phyloP scores from a whole-genome alignment of 1,140 invertebrate species.

The Lanistes nyassanus region DNA sequence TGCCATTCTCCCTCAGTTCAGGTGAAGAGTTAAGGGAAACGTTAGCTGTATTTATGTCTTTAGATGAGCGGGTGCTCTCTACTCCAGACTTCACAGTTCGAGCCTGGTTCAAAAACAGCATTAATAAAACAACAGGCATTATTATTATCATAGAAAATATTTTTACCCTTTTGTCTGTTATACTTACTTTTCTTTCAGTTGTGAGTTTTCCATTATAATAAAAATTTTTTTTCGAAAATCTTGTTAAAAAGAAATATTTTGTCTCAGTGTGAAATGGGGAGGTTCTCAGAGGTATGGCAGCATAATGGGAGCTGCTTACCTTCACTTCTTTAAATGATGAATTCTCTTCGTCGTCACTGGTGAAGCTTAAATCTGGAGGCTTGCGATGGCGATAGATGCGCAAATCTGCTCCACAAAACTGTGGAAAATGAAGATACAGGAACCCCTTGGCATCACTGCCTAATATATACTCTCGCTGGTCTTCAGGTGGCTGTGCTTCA shows the following conservation, averaged over 20 bases:
- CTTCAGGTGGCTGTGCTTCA: conserved; percentile 51
- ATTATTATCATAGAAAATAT: too few relatives aligned
- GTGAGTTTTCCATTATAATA: background rate
- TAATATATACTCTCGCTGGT: conserved; percentile 65
- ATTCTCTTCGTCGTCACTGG: conserved; percentile 24
- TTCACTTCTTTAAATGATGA: conserved; percentile 18
- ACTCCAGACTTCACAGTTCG: too few relatives aligned
- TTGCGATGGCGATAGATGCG: conserved; percentile 71
- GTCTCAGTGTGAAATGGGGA: too few relatives aligned
- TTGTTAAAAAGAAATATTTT: too few relatives aligned
- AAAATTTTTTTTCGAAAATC: background rate
- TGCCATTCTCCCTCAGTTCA: too few relatives aligned
- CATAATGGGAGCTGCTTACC: background rate
- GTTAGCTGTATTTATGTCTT: too few relatives aligned
- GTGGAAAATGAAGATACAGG: conserved; percentile 73
- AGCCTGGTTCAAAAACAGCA: too few relatives aligned
- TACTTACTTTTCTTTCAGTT: too few relatives aligned
- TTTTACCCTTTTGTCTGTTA: too few relatives aligned
- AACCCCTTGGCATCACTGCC: conserved; percentile 71
- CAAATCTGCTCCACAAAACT: conserved; percentile 72
- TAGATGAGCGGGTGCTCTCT: too few relatives aligned
- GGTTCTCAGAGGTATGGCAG: background rate
- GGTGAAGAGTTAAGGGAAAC: too few relatives aligned
- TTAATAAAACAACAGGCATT: too few relatives aligned
- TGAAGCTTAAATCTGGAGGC: conserved; percentile 30